Conservation (phyloP, 2,797 vertebrate genomes). For the Microcaecilia unicolor region DNA sequence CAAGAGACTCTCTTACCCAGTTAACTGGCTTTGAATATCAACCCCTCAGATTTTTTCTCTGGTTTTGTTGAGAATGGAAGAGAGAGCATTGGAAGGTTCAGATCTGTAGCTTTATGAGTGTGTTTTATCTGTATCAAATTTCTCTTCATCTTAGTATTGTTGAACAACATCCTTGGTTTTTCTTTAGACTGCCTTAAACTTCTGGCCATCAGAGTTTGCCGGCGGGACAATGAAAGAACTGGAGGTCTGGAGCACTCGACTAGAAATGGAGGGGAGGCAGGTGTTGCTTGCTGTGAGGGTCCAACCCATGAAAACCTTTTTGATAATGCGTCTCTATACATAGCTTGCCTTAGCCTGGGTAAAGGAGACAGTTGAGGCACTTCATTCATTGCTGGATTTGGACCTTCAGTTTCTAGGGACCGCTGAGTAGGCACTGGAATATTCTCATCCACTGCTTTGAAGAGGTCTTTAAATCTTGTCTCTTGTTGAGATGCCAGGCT, state of each 20-base stretch:
- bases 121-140: constrained; percentile 58
- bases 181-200: constrained; percentile 56
- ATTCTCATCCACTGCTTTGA: constrained; percentile 33
- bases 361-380: constrained; percentile 32
- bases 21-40: too few relatives aligned
- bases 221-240: constrained; percentile 44
- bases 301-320: constrained; percentile 61
- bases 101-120: constrained; percentile 37
- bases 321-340: constrained; percentile 36
- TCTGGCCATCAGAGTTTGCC: constrained; percentile 52
- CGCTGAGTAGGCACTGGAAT: constrained; percentile 20
- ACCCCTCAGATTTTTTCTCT: constrained; percentile 53
- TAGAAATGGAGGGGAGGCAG: constrained; percentile 34
- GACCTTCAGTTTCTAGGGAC: constrained; percentile 7
- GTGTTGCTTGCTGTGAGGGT: constrained; percentile 32
- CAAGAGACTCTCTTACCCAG: too few relatives aligned
- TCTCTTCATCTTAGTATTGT: constrained; percentile 43
- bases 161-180: constrained; percentile 38
- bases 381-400: constrained; percentile 30
- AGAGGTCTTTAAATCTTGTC: constrained; percentile 36
- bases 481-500: constrained; percentile 16
- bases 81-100: constrained; percentile 65
- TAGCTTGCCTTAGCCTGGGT: constrained; percentile 46
- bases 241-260: constrained; percentile 52
- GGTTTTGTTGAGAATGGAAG: constrained; percentile 47